A percentile compares a stretch with the other conserved stretches of the same genome.
Conservation (phyloP, 2,888 invertebrate species). For the Ditula angustiorana region DNA sequence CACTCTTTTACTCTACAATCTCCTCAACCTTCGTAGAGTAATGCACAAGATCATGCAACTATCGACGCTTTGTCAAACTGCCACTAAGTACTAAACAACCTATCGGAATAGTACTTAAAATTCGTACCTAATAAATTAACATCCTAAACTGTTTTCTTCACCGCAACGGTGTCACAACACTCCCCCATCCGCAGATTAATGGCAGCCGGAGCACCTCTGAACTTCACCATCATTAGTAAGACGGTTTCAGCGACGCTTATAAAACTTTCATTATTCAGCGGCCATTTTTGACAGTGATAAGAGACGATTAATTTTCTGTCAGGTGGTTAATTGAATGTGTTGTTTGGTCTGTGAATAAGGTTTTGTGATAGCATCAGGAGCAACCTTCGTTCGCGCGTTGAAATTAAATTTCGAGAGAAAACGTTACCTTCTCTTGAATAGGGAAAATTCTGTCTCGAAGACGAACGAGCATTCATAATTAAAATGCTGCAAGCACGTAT, state of each 20-base stretch:
- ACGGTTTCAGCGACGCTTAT: slow-evolving; percentile 15
- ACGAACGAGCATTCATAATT: no score
- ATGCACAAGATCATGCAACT: no score
- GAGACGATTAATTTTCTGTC: slow-evolving; percentile 33
- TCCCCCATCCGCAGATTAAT: slow-evolving; percentile 22
- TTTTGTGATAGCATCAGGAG: background rate
- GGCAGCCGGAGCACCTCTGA: slow-evolving; percentile 14
- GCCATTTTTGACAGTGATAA: slow-evolving; percentile 35
- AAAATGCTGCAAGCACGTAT: no score
- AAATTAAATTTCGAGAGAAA: no score
- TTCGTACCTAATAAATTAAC: slow-evolving; percentile 11
- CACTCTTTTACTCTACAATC: no score
- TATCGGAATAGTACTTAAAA: no score
- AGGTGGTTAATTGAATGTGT: slow-evolving; percentile 23
- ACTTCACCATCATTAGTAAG: slow-evolving; percentile 26
- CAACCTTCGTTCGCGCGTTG: no score
- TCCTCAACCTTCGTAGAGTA: no score
- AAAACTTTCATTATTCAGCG: slow-evolving; percentile 35
- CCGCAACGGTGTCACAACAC: slow-evolving; percentile 8
- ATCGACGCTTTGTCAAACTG: no score
- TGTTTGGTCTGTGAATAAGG: slow-evolving; percentile 17
- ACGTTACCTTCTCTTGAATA: no score
- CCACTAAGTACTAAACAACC: no score
- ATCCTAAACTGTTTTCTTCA: slow-evolving; percentile 2
- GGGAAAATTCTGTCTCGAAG: no score